These are phyloP conservation scores for Furnarius figulus DNA, from an alignment of 2,113 vertebrate species.

Conservation along the genomic window DNA sequence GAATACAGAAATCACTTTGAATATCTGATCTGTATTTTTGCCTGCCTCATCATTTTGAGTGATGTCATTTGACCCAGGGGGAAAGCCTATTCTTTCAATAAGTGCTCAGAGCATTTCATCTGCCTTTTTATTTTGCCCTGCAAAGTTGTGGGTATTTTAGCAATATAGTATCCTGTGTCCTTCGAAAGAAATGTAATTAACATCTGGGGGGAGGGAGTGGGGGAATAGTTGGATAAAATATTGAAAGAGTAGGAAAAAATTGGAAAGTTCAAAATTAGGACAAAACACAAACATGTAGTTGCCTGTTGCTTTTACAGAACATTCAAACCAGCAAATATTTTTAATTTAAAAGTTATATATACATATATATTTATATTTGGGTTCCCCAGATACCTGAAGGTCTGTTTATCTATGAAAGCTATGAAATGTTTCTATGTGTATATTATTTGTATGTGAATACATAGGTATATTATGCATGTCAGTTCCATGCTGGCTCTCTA, in stretches of 20 bases:
- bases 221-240: background rate
- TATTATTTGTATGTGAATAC: background rate
- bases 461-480: background rate
- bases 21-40: background rate
- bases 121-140: background rate
- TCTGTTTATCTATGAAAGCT: background rate
- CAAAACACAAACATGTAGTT: background rate
- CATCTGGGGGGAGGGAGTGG: background rate
- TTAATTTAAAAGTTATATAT: background rate
- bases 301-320: background rate
- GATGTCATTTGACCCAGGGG: background rate
- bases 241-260: background rate
- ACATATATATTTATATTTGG: background rate
- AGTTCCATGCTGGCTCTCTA: background rate
- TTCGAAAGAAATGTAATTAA: background rate
- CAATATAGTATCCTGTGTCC: background rate
- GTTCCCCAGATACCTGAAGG: background rate
- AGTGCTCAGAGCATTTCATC: background rate
- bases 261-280: background rate
- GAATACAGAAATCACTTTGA: background rate
- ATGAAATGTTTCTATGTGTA: background rate
- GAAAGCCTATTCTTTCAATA: background rate
- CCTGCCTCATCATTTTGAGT: background rate
- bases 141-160: background rate
- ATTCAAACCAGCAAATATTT: background rate